phyloP scores from a whole-genome alignment of 2,113 vertebrate genomes.

The Cynopterus brachyotis region DNA sequence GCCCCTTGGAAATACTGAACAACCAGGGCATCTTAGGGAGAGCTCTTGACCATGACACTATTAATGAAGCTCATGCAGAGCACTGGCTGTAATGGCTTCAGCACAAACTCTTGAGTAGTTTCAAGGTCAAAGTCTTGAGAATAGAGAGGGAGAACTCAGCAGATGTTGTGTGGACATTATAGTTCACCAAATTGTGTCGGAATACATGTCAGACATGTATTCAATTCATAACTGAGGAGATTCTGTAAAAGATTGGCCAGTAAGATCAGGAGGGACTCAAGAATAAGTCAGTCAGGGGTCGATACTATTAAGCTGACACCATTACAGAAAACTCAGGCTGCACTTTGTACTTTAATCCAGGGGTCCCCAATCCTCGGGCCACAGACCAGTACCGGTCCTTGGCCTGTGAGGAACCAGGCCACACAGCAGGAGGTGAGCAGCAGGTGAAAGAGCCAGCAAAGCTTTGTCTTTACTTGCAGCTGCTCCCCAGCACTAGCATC shows the following conservation, averaged over 20 bases:
- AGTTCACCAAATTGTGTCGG: background rate
- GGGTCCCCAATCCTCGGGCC: too few species aligned
- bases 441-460: too few species aligned
- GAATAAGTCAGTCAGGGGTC: background rate
- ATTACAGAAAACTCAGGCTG: background rate
- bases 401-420: too few species aligned
- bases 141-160: background rate
- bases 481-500: too few species aligned
- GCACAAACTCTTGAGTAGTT: background rate
- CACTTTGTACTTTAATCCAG: background rate
- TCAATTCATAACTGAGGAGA: background rate
- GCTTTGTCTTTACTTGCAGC: too few species aligned
- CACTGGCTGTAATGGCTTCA: background rate
- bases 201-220: background rate
- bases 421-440: too few species aligned
- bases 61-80: background rate
- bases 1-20: background rate
- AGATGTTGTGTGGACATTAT: background rate
- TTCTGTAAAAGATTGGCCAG: background rate
- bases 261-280: background rate
- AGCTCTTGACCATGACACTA: background rate
- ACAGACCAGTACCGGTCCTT: too few species aligned
- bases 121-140: background rate
- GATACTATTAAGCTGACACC: background rate
- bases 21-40: background rate